phyloP scores from a whole-genome alignment of 2,797 vertebrate genomes.

The Buphagus erythrorhynchus region DNA sequence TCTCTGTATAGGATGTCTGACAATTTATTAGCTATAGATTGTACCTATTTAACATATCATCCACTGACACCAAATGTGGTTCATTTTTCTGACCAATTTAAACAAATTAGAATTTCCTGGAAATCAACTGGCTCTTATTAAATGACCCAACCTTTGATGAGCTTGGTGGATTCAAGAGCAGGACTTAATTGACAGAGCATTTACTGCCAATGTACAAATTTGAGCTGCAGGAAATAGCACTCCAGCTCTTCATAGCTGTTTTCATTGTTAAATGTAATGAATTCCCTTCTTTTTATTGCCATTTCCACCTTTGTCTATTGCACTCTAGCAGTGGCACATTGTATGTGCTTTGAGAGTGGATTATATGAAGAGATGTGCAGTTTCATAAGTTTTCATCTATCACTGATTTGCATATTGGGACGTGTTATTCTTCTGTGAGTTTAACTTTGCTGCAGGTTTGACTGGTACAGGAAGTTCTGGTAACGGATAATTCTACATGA shows the following conservation, averaged over 20 bases:
- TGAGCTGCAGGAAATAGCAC: not conserved
- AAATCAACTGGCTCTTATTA: not conserved
- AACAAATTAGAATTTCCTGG: not conserved
- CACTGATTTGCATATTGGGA: not conserved
- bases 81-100: not conserved
- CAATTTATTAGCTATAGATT: not conserved
- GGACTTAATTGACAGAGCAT: not conserved
- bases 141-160: not conserved
- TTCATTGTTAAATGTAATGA: not conserved
- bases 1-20: not conserved
- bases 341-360: not conserved
- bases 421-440: not conserved
- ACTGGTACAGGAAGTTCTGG: not conserved
- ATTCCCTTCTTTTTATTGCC: not conserved
- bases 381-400: not conserved
- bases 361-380: not conserved
- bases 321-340: not conserved
- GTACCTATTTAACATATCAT: conserved; percentile 20
- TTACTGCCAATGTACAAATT: not conserved
- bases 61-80: not conserved
- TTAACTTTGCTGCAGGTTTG: not conserved
- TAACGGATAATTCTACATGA: not conserved
- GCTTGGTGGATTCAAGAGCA: not conserved
- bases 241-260: not conserved
- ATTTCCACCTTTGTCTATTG: not conserved